Evolutionary conservation across 2,888 invertebrate species (phyloP), one percentile per base, ranked within the genome.

Genomic region (Brassicogethes aeneus): DNA sequence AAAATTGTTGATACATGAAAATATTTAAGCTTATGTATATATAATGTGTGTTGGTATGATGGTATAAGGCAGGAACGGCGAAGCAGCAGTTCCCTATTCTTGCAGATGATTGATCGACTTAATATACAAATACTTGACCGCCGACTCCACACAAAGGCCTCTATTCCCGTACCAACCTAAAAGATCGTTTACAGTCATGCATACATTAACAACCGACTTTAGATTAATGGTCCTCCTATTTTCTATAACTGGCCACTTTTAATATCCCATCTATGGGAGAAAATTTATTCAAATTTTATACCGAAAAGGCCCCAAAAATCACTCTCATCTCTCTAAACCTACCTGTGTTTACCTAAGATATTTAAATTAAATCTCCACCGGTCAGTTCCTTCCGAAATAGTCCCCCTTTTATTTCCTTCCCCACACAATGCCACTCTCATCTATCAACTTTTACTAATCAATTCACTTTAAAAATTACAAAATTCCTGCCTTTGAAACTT

Each of bases 91-190:
- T 51, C 54, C 61, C 66, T 64, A 66, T 66, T 62, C 60, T 65
- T 62, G 62, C 59, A 59, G 62, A 66, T 68, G 68, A 68, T 68
- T 68, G 68, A 68, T 68, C 66, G 67, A 60, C 66, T 64, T 68
- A 68, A 68, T 68, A 68, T 68, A 68, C 67, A 68, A 68, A 68
- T 68, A 68, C 66, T 68, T 68, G 68, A 68, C 67, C 66, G 66
- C 64, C 65, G 64, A 63, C 66, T 64, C 63, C 60, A 67, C 23
- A 67, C 67, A 67, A 67, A 64, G 60, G 63, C 58, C 59, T 62
- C 41, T 44, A 55, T 60, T 61, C 57, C 59, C 61, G 60, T 62
- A 43, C 23, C n/a, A 47, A 62, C 65, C 66, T 64, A 64, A 65
- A 66, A 62, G 64, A 66, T 65, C 65, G 65, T 64, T 67, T 67